These are phyloP conservation scores for Pristionchus arcanus DNA, from an alignment of 2,888 invertebrate species.

Conservation along the genomic window DNA sequence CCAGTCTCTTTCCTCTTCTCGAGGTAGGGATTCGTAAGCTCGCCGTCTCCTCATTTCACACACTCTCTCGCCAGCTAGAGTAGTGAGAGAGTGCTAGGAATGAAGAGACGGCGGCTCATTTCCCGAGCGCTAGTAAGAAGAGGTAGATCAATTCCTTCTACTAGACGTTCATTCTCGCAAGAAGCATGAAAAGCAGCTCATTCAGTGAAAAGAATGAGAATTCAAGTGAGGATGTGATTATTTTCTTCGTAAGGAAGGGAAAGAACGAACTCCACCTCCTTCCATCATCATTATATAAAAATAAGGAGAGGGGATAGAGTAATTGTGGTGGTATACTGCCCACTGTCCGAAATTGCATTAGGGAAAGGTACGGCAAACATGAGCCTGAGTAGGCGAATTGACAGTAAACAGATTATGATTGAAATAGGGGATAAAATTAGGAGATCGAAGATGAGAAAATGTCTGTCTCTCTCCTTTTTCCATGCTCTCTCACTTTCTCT, in stretches of 20 bases:
- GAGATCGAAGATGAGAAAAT: neutral
- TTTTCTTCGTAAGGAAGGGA: neutral
- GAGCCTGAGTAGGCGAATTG: conserved; percentile 18
- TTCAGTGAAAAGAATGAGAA: neutral
- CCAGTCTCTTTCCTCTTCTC: neutral
- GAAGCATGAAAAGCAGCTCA: neutral
- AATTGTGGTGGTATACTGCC: neutral
- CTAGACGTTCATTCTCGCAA: neutral
- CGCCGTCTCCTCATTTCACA: too few species aligned
- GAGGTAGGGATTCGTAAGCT: conserved; percentile 13
- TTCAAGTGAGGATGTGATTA: conserved; percentile 35
- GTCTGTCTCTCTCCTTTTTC: too few species aligned
- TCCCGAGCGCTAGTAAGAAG: neutral
- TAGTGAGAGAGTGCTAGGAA: too few species aligned
- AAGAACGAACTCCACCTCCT: neutral
- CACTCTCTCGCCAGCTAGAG: too few species aligned
- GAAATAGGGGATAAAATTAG: neutral
- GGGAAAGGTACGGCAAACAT: neutral
- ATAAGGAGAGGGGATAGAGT: conserved; percentile 9
- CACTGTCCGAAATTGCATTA: conserved; percentile 33
- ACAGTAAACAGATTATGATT: conserved; percentile 27
- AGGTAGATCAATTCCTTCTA: neutral
- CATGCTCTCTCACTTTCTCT: neutral
- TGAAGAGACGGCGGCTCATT: too few species aligned
- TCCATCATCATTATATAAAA: conserved; percentile 9